These are phyloP conservation scores for Rhinolophus ferrumequinum DNA, from an alignment of 2,113 vertebrate species.

Conservation along the genomic window DNA sequence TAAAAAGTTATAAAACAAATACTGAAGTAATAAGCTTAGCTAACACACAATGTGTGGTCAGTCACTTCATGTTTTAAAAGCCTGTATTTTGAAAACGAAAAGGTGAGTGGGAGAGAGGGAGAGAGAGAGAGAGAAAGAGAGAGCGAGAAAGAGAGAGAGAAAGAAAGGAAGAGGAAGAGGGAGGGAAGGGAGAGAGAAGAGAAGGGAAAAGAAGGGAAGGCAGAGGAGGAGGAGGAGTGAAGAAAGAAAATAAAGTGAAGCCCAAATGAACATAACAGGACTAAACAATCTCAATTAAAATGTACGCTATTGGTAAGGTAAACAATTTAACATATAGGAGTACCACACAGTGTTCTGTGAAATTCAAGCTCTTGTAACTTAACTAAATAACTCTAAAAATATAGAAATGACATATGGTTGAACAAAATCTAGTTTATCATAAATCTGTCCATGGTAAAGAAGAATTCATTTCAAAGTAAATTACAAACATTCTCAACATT, in stretches of 20 bases:
- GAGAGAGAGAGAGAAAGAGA: accelerated
- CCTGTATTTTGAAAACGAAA: not conserved
- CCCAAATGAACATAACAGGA: not conserved
- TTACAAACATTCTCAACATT: slow-evolving; percentile 65
- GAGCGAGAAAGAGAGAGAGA: too few species aligned
- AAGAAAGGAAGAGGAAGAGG: not conserved
- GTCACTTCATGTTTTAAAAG: not conserved
- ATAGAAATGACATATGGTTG: not conserved
- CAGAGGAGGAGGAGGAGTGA: not conserved
- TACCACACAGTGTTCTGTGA: not conserved
- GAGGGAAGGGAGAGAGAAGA: not conserved
- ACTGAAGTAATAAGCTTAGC: not conserved
- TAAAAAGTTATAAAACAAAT: not conserved
- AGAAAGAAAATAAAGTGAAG: not conserved
- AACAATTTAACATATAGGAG: not conserved
- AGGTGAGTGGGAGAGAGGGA: not conserved
- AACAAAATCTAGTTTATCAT: not conserved
- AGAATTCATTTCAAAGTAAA: slow-evolving; percentile 54
- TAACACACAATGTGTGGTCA: not conserved
- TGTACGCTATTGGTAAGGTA: not conserved
- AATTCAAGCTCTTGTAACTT: not conserved
- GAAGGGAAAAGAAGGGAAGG: not conserved
- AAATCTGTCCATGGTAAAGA: slow-evolving; percentile 39
- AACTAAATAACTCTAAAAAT: slow-evolving; percentile 29
- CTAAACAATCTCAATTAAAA: not conserved